Conservation (phyloP, 30 jellyfish, hydroid and myxozoan species). For the Chrysaora quinquecirrha region DNA sequence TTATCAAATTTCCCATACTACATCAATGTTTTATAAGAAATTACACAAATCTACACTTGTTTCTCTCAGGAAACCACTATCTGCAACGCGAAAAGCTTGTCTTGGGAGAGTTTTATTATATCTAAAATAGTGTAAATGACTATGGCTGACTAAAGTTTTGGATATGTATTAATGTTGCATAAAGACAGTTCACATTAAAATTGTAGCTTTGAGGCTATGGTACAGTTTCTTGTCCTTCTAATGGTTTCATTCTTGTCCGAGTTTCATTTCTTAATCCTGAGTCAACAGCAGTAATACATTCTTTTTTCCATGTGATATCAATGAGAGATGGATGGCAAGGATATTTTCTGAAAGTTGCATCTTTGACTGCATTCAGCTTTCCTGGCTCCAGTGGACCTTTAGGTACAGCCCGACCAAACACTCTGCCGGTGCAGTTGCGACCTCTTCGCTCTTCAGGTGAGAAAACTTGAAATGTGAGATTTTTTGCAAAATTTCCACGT, state of each 20-base stretch:
- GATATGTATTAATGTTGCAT: too few species aligned
- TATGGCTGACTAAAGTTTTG: too few species aligned
- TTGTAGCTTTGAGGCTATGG: too few species aligned
- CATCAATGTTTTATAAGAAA: too few species aligned
- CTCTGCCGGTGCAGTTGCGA: conserved; percentile 97
- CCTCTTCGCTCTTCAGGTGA: conserved; percentile 89
- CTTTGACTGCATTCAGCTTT: conserved; percentile 82
- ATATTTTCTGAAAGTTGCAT: conserved; percentile 88
- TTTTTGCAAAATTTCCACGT: conserved; percentile 97
- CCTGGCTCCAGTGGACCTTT: conserved; percentile 91
- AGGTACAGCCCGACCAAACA: conserved; percentile 85
- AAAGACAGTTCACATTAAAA: too few species aligned
- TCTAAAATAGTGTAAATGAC: too few species aligned
- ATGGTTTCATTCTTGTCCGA: conserved; percentile 72
- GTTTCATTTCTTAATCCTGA: conserved; percentile 93
- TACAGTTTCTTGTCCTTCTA: conserved; percentile 56
- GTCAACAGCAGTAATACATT: conserved; percentile 96
- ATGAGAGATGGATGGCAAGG: conserved; percentile 89
- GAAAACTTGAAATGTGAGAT: conserved; percentile 83
- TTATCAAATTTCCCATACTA: too few species aligned
- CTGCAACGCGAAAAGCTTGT: too few species aligned
- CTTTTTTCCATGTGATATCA: conserved; percentile 94
- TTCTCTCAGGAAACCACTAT: too few species aligned
- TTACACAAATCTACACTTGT: too few species aligned
- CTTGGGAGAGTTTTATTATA: too few species aligned